phyloP scores from a whole-genome alignment of 2,797 vertebrate species.

The Pterois miles region DNA sequence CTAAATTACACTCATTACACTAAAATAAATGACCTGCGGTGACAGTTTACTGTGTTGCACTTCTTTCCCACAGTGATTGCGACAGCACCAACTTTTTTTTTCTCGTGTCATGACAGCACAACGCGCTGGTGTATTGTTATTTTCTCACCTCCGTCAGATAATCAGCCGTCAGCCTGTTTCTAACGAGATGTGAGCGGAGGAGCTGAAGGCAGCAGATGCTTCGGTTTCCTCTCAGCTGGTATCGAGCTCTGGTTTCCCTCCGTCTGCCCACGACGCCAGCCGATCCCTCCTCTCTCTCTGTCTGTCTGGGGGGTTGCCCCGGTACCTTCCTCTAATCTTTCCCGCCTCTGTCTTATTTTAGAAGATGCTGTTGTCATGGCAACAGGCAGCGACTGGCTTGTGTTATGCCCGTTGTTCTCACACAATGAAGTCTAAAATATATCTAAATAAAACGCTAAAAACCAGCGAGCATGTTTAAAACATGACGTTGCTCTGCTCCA shows the following conservation, averaged over 20 bases:
- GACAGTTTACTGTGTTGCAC: neutral
- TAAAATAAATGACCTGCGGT: neutral
- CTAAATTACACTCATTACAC: no score
- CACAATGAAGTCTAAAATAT: conserved; percentile 19
- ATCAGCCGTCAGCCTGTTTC: no score
- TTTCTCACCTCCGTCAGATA: neutral
- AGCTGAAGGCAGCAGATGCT: conserved; percentile 23
- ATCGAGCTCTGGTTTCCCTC: neutral
- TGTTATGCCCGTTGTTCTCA: conserved; percentile 15
- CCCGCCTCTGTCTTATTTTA: conserved; percentile 57
- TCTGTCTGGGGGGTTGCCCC: conserved; percentile 45
- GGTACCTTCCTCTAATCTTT: conserved; percentile 59
- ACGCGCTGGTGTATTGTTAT: neutral
- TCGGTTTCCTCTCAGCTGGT: conserved; percentile 2
- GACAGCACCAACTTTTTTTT: neutral
- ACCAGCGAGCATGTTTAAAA: conserved; percentile 28
- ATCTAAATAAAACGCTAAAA: neutral
- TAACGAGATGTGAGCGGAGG: neutral
- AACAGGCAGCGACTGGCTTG: conserved; percentile 63
- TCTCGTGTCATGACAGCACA: neutral
- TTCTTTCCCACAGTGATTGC: no score
- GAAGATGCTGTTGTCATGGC: conserved; percentile 74
- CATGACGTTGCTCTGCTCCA: neutral
- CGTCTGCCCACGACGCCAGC: neutral
- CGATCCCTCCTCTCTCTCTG: conserved; percentile 1